Evolutionary conservation across 2,888 invertebrate genomes (phyloP).

Genomic region (Hipparchia semele): DNA sequence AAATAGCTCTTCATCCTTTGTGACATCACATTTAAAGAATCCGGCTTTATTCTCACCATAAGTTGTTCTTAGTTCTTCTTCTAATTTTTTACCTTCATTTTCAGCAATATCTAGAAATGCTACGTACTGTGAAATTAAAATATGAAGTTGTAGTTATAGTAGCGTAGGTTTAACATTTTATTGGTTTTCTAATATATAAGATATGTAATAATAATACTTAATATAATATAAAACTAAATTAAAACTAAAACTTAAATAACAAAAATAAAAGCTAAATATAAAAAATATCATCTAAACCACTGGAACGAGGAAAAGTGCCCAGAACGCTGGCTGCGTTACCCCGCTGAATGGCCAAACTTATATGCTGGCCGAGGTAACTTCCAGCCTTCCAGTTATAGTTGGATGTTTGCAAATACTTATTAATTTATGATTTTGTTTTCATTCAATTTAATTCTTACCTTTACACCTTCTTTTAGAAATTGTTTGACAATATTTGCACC

Average conservation of each 20-base stretch:
- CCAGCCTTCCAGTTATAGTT: too few relatives aligned
- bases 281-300: too few relatives aligned
- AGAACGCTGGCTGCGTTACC: too few relatives aligned
- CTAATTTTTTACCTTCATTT: constrained; percentile 42
- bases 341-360: too few relatives aligned
- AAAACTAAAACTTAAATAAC: too few relatives aligned
- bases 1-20: constrained; percentile 48
- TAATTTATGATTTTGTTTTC: neutral
- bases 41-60: constrained; percentile 47
- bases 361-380: too few relatives aligned
- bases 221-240: too few relatives aligned
- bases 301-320: too few relatives aligned
- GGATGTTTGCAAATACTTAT: neutral
- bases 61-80: constrained; percentile 49
- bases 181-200: too few relatives aligned
- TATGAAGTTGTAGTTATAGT: neutral
- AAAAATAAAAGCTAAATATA: too few relatives aligned
- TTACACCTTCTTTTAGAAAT: constrained; percentile 48
- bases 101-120: constrained; percentile 52
- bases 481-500: constrained; percentile 49
- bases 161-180: too few relatives aligned
- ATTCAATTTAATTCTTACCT: constrained; percentile 21
- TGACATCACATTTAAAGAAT: constrained; percentile 55
- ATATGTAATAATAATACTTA: too few relatives aligned
- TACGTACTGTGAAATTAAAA: constrained; percentile 41